These are phyloP conservation scores for Manis crassicaudata DNA, from an alignment of 2,797 vertebrate species.

Conservation along the genomic window DNA sequence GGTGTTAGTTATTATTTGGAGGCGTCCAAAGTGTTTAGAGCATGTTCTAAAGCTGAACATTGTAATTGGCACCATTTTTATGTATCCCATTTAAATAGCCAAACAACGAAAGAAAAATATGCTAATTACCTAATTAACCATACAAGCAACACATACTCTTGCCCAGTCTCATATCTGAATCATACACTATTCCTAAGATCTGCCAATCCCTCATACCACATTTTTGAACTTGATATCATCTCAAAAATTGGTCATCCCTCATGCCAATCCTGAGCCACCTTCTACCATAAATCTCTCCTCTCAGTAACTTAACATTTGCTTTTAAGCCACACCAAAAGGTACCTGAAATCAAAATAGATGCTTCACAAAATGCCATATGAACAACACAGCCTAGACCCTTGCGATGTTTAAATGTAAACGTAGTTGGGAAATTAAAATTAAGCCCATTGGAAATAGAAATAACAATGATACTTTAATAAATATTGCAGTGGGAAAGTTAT, in stretches of 20 bases:
- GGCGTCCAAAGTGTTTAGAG: background rate
- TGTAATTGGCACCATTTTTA: background rate
- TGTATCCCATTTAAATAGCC: background rate
- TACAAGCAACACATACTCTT: background rate
- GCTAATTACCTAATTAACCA: background rate
- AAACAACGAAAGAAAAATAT: background rate
- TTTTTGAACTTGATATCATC: background rate
- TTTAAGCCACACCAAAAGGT: conserved; percentile 27
- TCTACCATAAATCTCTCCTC: background rate
- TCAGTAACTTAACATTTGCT: background rate
- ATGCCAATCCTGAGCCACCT: background rate
- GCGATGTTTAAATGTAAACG: background rate
- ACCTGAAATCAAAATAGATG: conserved; percentile 17
- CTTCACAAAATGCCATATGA: background rate
- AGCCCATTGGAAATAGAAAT: background rate
- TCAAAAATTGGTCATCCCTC: background rate
- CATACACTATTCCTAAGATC: background rate
- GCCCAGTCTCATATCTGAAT: background rate
- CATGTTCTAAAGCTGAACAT: background rate
- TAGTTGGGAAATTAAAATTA: conserved; percentile 17
- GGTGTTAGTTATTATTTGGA: background rate
- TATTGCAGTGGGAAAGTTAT: background rate
- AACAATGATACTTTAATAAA: background rate
- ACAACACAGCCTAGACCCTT: background rate
- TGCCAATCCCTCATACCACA: background rate